Percentiles rank a stretch among this genome's conserved stretches.
phyloP scores from a whole-genome alignment of 2,888 invertebrate genomes.

The Pecten maximus region DNA sequence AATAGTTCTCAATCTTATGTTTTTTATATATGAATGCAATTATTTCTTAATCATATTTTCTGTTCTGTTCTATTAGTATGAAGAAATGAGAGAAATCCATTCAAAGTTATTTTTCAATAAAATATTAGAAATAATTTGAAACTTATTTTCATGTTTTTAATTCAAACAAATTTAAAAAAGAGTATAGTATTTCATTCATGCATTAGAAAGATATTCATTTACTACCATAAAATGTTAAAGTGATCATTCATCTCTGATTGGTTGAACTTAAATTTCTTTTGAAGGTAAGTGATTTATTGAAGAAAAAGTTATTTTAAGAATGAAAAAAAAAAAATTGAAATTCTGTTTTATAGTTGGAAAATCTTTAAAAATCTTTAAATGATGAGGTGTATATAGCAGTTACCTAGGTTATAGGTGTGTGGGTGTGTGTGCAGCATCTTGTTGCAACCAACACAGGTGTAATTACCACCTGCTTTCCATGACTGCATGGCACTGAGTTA shows the following conservation, averaged over 20 bases:
- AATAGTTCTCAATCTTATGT: constrained; percentile 1
- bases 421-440: neutral
- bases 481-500: constrained; percentile 17
- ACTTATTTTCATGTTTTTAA: neutral
- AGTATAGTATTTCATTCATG: too few relatives aligned
- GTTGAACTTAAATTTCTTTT: neutral
- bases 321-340: neutral
- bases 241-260: neutral
- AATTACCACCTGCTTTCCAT: neutral
- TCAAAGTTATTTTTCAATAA: neutral
- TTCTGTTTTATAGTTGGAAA: too few relatives aligned
- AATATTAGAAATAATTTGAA: neutral
- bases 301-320: neutral
- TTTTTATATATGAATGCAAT: too few relatives aligned
- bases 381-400: neutral
- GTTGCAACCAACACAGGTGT: neutral
- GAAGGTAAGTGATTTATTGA: neutral
- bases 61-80: too few relatives aligned
- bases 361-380: too few relatives aligned
- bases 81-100: neutral
- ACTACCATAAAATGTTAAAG: too few relatives aligned
- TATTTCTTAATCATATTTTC: too few relatives aligned
- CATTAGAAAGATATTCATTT: too few relatives aligned
- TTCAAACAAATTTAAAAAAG: too few relatives aligned
- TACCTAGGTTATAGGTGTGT: neutral